Conservation (phyloP, 2,888 invertebrate genomes). For the Drosophila cracens region DNA sequence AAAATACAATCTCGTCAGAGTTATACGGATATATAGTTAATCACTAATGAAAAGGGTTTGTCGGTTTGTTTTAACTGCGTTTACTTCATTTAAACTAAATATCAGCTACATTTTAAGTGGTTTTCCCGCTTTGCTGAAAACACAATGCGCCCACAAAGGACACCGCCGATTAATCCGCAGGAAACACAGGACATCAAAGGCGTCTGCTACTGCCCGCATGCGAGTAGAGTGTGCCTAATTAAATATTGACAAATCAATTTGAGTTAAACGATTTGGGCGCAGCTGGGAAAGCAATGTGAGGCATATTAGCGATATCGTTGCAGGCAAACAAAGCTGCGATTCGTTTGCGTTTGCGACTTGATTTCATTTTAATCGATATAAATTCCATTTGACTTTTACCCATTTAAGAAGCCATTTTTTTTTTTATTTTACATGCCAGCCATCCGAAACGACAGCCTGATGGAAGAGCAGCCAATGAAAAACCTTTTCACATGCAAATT, state of each 20-base stretch:
- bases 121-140: constrained; percentile 2
- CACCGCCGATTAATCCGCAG: constrained; percentile 71
- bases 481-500: constrained; percentile 77
- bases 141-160: constrained; percentile 55
- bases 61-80: neutral
- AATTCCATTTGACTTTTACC: constrained; percentile 53
- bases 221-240: constrained; percentile 58
- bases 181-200: constrained; percentile 56
- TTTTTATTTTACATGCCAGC: constrained; percentile 10
- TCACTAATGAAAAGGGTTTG: neutral
- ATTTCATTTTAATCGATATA: constrained; percentile 78
- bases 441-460: constrained; percentile 42
- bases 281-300: constrained; percentile 54
- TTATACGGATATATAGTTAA: neutral
- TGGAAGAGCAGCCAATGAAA: constrained; percentile 52
- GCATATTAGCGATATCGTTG: constrained; percentile 50
- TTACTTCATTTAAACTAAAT: neutral
- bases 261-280: constrained; percentile 79
- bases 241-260: constrained; percentile 81
- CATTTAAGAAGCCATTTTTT: constrained; percentile 38
- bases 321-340: constrained; percentile 76
- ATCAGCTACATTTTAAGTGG: constrained; percentile 5
- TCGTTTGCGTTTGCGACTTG: constrained; percentile 61
- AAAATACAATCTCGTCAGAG: neutral
- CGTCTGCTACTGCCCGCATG: constrained; percentile 44